Conservation (phyloP, 2,797 vertebrate species). For the Triplophysa bombifrons region DNA sequence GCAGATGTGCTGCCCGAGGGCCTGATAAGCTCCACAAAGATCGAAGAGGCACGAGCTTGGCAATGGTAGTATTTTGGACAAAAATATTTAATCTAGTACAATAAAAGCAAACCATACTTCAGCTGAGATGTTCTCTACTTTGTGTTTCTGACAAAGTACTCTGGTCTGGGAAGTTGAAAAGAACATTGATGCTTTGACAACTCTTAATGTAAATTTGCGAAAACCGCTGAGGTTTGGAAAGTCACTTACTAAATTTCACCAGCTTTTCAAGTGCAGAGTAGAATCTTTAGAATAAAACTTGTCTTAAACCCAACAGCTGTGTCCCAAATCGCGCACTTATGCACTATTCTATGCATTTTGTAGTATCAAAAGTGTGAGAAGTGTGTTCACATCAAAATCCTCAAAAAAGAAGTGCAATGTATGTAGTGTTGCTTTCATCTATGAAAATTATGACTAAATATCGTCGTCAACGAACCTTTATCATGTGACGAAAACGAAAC, state of each 20-base stretch:
- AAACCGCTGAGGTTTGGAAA: background rate
- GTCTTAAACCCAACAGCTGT: background rate
- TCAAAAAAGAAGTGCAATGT: too few relatives aligned
- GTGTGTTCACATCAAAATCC: too few relatives aligned
- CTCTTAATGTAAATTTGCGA: background rate
- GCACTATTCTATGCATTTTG: too few relatives aligned
- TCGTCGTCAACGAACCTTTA: too few relatives aligned
- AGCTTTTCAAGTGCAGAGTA: background rate
- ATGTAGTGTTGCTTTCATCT: too few relatives aligned
- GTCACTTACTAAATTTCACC: background rate
- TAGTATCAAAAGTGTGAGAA: too few relatives aligned
- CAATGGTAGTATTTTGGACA: background rate
- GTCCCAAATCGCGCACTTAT: too few relatives aligned
- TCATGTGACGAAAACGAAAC: too few relatives aligned
- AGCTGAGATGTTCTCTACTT: background rate
- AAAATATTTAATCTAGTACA: background rate
- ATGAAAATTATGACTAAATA: too few relatives aligned
- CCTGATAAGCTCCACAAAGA: background rate
- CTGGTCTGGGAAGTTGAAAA: conserved; percentile 2
- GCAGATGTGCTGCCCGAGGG: background rate
- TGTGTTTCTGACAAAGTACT: background rate
- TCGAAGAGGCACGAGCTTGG: background rate
- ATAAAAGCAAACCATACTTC: background rate
- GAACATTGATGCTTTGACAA: background rate
- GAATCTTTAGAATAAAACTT: background rate